A percentile compares a stretch with the other conserved stretches of the same genome.
phyloP scores from a whole-genome alignment of 2,797 vertebrate species.

The Eurystomus glaucurus region DNA sequence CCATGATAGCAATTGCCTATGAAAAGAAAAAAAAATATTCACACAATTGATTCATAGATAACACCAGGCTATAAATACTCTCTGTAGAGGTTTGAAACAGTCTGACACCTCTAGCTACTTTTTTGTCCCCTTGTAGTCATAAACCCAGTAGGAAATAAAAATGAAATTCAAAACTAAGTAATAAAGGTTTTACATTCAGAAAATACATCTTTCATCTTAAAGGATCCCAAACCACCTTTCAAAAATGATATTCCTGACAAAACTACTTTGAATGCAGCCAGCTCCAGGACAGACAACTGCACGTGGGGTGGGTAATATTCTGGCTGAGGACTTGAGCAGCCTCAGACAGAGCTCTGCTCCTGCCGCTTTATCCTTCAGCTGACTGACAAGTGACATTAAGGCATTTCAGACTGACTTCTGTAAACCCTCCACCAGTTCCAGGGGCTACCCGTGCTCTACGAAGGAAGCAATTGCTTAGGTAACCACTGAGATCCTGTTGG shows the following conservation, averaged over 20 bases:
- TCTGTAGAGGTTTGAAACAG: slow-evolving; percentile 77
- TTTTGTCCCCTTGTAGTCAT: slow-evolving; percentile 79
- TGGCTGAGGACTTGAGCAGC: background rate
- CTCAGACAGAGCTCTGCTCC: background rate
- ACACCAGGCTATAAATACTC: slow-evolving; percentile 79
- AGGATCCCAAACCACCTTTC: slow-evolving; percentile 77
- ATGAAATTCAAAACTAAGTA: slow-evolving; percentile 76
- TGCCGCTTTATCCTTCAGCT: background rate
- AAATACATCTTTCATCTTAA: slow-evolving; percentile 75
- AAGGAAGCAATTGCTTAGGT: background rate
- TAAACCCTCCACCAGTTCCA: background rate
- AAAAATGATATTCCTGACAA: slow-evolving; percentile 62
- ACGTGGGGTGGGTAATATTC: background rate
- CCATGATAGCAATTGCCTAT: slow-evolving; percentile 95
- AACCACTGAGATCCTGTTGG: fast-evolving
- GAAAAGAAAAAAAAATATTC: slow-evolving; percentile 70
- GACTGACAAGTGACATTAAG: background rate
- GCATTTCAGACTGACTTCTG: background rate
- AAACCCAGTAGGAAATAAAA: slow-evolving; percentile 78
- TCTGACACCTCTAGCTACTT: slow-evolving; percentile 79
- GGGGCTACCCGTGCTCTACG: background rate
- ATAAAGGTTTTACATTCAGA: slow-evolving; percentile 78
- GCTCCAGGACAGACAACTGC: slow-evolving; percentile 50
- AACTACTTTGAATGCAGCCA: slow-evolving; percentile 63
- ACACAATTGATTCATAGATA: slow-evolving; percentile 77